phyloP scores from a whole-genome alignment of 92 coral and sea anemone species.

The Desmophyllum pertusum region DNA sequence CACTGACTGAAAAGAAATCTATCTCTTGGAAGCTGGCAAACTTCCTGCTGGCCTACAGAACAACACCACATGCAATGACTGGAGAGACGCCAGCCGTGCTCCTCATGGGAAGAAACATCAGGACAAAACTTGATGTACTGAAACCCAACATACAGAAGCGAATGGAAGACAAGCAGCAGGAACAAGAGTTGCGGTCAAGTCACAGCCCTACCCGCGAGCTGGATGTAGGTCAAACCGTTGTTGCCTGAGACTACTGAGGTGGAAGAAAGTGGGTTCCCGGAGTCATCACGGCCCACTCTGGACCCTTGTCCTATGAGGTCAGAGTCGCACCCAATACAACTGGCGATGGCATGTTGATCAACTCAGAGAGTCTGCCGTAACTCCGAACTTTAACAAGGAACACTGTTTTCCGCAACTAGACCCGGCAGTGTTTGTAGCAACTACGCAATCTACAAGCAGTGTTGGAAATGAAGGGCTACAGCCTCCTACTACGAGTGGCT shows the following conservation, averaged over 20 bases:
- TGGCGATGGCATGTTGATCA: background rate
- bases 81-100: constrained; percentile 27
- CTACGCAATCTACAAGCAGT: no score
- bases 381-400: background rate
- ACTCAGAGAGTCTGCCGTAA: background rate
- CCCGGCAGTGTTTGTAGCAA: background rate
- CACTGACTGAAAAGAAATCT: background rate
- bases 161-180: constrained; percentile 11
- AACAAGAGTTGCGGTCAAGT: background rate
- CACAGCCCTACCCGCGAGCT: background rate
- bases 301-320: background rate
- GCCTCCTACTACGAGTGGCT: no score
- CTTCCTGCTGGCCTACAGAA: constrained; percentile 27
- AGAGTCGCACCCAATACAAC: background rate
- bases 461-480: no score
- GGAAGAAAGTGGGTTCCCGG: background rate
- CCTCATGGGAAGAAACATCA: constrained; percentile 29
- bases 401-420: background rate
- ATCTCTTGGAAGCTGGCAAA: constrained; percentile 22
- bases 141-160: constrained; percentile 20
- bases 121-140: constrained; percentile 31
- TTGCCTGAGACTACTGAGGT: background rate
- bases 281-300: background rate
- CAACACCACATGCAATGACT: constrained; percentile 18
- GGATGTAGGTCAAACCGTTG: background rate